Percentiles rank a stretch among this genome's conserved stretches.
phyloP scores from a whole-genome alignment of 2,888 invertebrate genomes.

The Limulus polyphemus region DNA sequence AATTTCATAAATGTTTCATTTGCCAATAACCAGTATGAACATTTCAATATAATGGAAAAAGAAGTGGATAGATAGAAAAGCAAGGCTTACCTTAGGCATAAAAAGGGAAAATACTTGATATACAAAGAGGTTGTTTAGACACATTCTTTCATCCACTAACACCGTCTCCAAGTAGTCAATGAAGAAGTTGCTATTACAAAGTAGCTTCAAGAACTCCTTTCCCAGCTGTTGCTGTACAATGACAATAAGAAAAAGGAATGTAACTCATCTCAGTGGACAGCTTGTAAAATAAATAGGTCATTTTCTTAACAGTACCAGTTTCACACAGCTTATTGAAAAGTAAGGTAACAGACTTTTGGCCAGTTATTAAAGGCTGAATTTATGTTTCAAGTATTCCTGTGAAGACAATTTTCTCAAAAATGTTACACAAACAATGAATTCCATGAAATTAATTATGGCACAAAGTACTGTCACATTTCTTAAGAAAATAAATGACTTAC shows the following conservation, averaged over 20 bases:
- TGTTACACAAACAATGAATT: neutral
- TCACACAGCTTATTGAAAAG: too few relatives aligned
- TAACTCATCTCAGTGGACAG: too few relatives aligned
- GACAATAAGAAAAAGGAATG: too few relatives aligned
- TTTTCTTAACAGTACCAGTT: too few relatives aligned
- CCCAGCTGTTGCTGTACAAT: conserved; percentile 49
- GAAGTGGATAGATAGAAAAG: conserved; percentile 2
- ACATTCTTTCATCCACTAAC: conserved; percentile 69
- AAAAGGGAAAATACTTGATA: conserved; percentile 77
- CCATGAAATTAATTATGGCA: too few relatives aligned
- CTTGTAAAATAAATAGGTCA: too few relatives aligned
- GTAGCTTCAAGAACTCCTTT: conserved; percentile 63
- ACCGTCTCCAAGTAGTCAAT: conserved; percentile 85
- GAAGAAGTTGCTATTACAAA: conserved; percentile 59
- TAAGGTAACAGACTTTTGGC: too few relatives aligned
- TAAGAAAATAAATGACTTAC: conserved; percentile 37
- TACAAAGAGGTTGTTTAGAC: conserved; percentile 68
- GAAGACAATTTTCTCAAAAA: neutral
- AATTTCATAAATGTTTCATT: too few relatives aligned
- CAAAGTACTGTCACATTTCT: too few relatives aligned
- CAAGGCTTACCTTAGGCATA: conserved; percentile 61
- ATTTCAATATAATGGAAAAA: neutral
- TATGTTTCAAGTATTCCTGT: neutral
- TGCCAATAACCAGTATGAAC: too few relatives aligned
- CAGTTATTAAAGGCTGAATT: neutral